Base-by-base conservation (phyloP, 2,797 vertebrate genomes). In the Nyctibius grandis region DNA sequence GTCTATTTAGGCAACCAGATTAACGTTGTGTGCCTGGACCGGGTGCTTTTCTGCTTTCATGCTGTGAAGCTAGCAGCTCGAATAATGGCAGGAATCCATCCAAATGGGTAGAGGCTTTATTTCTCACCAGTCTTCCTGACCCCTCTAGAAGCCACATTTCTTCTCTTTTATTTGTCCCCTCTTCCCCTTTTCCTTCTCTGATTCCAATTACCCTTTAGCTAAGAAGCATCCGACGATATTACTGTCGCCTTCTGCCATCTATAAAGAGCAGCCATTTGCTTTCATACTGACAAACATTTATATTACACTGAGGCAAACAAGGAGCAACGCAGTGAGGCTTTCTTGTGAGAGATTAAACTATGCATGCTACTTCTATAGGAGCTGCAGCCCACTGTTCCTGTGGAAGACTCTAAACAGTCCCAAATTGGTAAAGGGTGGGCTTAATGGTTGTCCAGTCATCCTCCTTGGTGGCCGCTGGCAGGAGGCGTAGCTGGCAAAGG, bases 171-270 rank as follows among this genome's bases (percentile, higher is more conserved):
- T 88, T 89, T 81, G 29, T 84, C 23, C 20, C 33, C 40, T 85
- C n/a, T 81, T 78, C 11, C 57, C 38, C n/a, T 65, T 93, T 95
- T 89, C 19, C 16, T 93, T 67, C 45, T 79, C 11, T 80, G 56
- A 91, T 79, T 82, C 68, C 68, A 91, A 76, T 93, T 92, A 70
- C 77, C 67, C 74, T 94, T 94, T 87, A 91, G 72, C 48, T 82
- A 91, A 80, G 91, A 76, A 93, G 64, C 60, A 77, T 68, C 28
- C 60, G 74, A 22, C 12, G 56, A 81, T 82, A 91, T 76, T 88
- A 87, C 67, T 80, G 42, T 63, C 2, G 2, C 59, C 60, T 91
- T 95, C 80, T 95, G 85, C 59, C 45, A 51, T 77, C 70, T 50
- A 17, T 67, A 79, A 92, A 63, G 45, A 93, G 51, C 68, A 79